Evolutionary conservation across 1,140 invertebrate species (phyloP), one percentile per base, ranked within the genome.

Genomic region (Gerris buenoi): DNA sequence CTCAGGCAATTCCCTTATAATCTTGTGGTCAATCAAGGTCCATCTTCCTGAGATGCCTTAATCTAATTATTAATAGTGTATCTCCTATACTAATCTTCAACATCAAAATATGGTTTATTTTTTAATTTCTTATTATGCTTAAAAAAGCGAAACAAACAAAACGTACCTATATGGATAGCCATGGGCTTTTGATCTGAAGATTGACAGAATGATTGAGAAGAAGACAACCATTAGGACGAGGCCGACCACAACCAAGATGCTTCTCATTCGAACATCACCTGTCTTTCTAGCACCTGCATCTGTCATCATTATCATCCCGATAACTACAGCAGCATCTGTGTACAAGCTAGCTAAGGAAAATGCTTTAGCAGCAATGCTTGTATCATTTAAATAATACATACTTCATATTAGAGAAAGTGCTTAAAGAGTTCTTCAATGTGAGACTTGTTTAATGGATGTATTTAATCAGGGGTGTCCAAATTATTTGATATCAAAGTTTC

Each of bases 131-230:
- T 13, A 25, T 60, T 25, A 27, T 27, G 18, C n/a, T 66, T 2
- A 64, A 57, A 65, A 65, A 64, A 46, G 63, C 18, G 22, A 67
- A 67, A 25, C n/a, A 69, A 65, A 59, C 28, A 62, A 60, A 62
- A 68, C 68, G 79, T 81, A 92, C 88, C 92, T 95, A 79, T 99
- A 99, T 62, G 96, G 97, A 84, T 99, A 99, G 25, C 96, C 96
- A 77, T 96, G 93, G 65, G 97, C 95, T 81, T 99, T 99, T 62
- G 91, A 90, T 75, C 95, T 86, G 79, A 99, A 99, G 72, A 98
- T 90, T 3, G 95, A 98, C n/a, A 99, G 79, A 57, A 98, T 82
- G 10, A 97, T 82, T 69, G 94, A 97, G 80, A 98, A 99, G 81
- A 98, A 98, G 66, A 98, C 84, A 27, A 88, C 89, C 25, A 98